Base-by-base conservation (phyloP, 2,113 vertebrate genomes). In the Vidua chalybeata region DNA sequence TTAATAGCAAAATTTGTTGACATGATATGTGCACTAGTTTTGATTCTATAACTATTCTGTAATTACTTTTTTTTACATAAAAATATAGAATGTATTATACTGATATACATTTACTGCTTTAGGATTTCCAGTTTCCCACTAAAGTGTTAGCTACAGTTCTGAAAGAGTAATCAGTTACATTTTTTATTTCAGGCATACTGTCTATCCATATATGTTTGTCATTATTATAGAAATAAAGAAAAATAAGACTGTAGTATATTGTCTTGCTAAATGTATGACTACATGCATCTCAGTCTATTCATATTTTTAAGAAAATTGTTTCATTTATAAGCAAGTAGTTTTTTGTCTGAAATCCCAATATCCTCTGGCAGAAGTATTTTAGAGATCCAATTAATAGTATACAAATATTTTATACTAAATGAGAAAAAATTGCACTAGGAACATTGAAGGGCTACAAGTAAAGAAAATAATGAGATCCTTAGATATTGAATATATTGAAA, bases 291-390 rank as follows among this genome's bases (percentile, higher is more conserved):
- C 68, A 75, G 35, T 72, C 61, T 93, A 33, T 87, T 79, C 37
- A 66, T 77, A 62, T 93, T 94, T 81, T 95, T 73, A 93, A 91
- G 81, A 94, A 82, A 71, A 84, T 86, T 7, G 30, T 93, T 94
- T 87, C 52, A 58, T 93, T 93, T 95, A 72, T 61, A 86, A 95
- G 63, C 49, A 87, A 78, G 27, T 33, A 30, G 6, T 43, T 95
- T 92, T 58, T 90, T 68, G 11, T 82, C 69, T 97, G 87, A 91
- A 93, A 90, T 88, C 28, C 28, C 83, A 73, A 81, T 69, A 52
- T 62, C 56, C 82, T 90, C 58, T 90, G 62, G 84, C 54, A 93
- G 93, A 81, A 92, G 20, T 56, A 37, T 95, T 78, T 85, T 61
- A 95, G 35, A 91, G 46, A 78, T 75, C 82, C 9, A 92, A 6